phyloP scores from a whole-genome alignment of 2,113 vertebrate genomes.

The Zeus faber region DNA sequence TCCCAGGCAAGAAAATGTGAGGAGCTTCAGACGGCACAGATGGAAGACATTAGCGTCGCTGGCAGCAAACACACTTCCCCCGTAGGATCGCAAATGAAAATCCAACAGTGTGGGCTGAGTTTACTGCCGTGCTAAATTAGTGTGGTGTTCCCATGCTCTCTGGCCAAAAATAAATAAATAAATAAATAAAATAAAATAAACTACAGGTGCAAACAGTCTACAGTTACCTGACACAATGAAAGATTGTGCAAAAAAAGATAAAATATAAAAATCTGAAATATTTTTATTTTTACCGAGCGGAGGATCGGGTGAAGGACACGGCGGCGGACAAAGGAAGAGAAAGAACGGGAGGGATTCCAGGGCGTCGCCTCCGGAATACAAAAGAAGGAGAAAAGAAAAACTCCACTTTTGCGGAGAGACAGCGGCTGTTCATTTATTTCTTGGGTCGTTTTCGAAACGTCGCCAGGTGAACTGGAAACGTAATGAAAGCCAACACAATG shows the following conservation, averaged over 20 bases:
- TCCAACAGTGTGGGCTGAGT: conserved; percentile 31
- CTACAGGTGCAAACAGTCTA: conserved; percentile 36
- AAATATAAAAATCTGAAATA: conserved; percentile 8
- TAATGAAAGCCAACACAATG: conserved; percentile 42
- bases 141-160: conserved; percentile 12
- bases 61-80: conserved; percentile 52
- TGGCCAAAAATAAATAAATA: conserved; percentile 24
- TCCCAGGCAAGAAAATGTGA: too few species aligned
- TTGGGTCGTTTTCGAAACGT: conserved; percentile 22
- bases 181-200: too few species aligned
- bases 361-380: not conserved
- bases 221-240: conserved; percentile 9
- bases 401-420: not conserved
- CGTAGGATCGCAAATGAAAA: conserved; percentile 45
- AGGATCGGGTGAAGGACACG: not conserved
- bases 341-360: too few species aligned
- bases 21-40: too few species aligned
- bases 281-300: not conserved
- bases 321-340: not conserved
- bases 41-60: conserved; percentile 58
- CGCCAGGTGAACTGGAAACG: conserved; percentile 29
- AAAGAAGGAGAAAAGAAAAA: conserved; percentile 15
- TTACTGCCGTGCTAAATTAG: conserved; percentile 37
- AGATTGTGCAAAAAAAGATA: too few species aligned
- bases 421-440: conserved; percentile 21